Evolutionary conservation across 2,888 invertebrate species (phyloP).

Genomic region (Ichneumoninae sp.): DNA sequence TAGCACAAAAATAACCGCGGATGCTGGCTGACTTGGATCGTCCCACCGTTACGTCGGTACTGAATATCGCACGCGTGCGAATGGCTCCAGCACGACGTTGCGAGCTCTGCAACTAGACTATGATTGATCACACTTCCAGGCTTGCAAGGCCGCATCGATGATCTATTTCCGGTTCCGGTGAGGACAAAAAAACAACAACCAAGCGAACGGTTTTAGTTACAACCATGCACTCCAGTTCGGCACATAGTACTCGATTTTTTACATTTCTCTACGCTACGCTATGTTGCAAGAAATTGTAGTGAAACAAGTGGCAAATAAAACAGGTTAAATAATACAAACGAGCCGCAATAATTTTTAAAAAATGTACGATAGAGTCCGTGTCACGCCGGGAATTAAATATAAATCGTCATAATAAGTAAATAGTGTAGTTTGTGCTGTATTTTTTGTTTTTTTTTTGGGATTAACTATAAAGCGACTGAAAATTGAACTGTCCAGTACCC

Average conservation of each 20-base stretch:
- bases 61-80: background rate
- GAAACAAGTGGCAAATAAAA: background rate
- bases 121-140: constrained; percentile 6
- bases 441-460: background rate
- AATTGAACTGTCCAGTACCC: constrained; percentile 73
- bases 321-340: background rate
- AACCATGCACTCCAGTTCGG: background rate
- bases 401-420: background rate
- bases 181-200: background rate
- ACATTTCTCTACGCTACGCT: background rate
- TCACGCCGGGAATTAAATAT: constrained; percentile 30
- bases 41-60: constrained; percentile 4
- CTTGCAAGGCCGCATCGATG: constrained; percentile 8
- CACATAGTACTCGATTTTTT: background rate
- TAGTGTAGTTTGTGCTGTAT: background rate
- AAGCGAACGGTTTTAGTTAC: background rate
- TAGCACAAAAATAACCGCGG: constrained; percentile 77
- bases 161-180: constrained; percentile 4
- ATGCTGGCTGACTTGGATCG: constrained; percentile 6
- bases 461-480: constrained; percentile 42
- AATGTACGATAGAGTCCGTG: constrained; percentile 3
- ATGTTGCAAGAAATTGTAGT: background rate
- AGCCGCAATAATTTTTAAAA: background rate
- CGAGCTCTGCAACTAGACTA: background rate
- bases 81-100: constrained; percentile 7